These are phyloP conservation scores for Conomelus anceps DNA, from an alignment of 2,888 invertebrate genomes.

Conservation along the genomic window DNA sequence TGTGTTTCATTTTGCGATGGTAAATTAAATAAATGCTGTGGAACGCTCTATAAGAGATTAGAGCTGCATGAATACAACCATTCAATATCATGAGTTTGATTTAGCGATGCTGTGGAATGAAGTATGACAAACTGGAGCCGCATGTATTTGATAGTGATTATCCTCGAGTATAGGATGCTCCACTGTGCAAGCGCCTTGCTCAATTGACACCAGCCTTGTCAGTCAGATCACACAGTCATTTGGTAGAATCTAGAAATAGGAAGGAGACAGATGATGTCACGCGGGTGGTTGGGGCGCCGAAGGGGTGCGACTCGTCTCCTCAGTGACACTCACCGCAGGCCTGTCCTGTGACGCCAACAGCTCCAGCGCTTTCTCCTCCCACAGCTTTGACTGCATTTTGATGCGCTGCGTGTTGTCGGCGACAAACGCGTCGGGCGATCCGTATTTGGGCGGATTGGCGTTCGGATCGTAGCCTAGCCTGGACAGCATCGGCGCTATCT, in stretches of 20 bases:
- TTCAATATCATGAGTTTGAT: no score
- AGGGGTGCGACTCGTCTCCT: background rate
- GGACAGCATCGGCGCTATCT: conserved; percentile 90
- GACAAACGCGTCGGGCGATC: conserved; percentile 69
- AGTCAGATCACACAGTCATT: background rate
- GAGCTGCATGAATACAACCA: no score
- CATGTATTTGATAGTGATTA: no score
- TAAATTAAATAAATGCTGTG: no score
- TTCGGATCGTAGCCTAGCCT: conserved; percentile 91
- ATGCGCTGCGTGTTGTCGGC: conserved; percentile 53
- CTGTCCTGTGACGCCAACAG: background rate
- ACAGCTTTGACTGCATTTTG: background rate
- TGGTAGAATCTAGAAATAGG: background rate
- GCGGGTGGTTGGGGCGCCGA: no score
- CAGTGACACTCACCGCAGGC: background rate
- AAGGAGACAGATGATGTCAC: background rate
- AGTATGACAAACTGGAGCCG: no score
- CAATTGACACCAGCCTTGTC: background rate
- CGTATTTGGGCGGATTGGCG: conserved; percentile 94
- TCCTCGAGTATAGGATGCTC: no score
- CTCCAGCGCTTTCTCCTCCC: conserved; percentile 6
- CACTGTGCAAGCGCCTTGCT: no score
- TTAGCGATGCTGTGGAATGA: no score
- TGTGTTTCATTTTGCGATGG: no score
- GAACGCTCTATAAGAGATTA: no score